Evolutionary conservation across 2,797 vertebrate genomes (phyloP).

Genomic region (Chaunax sp.): DNA sequence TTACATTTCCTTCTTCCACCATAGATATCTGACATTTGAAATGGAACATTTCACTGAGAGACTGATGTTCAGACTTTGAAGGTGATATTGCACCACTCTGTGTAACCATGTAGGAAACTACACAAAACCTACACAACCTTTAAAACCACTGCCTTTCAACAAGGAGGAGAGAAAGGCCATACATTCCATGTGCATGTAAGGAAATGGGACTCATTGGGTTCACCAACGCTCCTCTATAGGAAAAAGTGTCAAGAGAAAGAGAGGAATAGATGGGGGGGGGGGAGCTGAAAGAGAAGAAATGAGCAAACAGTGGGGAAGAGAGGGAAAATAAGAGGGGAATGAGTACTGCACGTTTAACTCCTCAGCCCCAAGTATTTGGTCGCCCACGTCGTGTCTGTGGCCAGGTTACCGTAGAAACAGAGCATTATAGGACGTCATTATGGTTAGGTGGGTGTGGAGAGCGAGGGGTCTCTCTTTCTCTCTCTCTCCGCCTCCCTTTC

Average conservation of each 20-base stretch:
- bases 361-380: slow-evolving; percentile 62
- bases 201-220: background rate
- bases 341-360: slow-evolving; percentile 42
- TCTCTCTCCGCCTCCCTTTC: slow-evolving; percentile 6
- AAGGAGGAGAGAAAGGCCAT: slow-evolving; percentile 7
- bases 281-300: background rate
- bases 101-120: background rate
- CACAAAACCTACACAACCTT: background rate
- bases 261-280: background rate
- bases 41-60: background rate
- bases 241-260: background rate
- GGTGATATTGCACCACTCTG: background rate
- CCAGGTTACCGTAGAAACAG: slow-evolving; percentile 76
- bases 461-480: slow-evolving; percentile 35
- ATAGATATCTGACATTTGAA: background rate
- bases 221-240: background rate
- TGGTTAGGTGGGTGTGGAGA: slow-evolving; percentile 63
- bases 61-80: background rate
- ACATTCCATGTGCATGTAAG: slow-evolving; percentile 14
- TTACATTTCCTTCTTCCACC: background rate
- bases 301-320: slow-evolving; percentile 7
- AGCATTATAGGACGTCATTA: slow-evolving; percentile 68
- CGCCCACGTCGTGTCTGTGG: slow-evolving; percentile 76
- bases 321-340: slow-evolving; percentile 6
- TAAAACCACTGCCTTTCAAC: background rate